Conservation (phyloP, 2,888 invertebrate species). For the Trissoscelio sp. region DNA sequence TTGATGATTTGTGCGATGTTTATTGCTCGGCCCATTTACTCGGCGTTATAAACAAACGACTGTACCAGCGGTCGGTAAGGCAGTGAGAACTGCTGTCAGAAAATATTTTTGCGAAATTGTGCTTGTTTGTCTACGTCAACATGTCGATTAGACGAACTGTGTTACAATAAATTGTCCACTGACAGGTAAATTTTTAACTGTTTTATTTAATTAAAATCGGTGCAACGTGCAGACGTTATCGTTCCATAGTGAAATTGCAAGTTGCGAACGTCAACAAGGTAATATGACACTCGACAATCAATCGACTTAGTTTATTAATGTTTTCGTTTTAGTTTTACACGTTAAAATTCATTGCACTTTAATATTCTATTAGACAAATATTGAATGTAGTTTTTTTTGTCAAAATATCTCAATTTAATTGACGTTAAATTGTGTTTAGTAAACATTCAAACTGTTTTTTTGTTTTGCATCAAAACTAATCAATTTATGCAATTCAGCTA, state of each 20-base stretch:
- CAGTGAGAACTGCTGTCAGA: conserved; percentile 38
- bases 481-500: no score
- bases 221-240: neutral
- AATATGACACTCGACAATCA: conserved; percentile 39
- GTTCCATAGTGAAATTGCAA: neutral
- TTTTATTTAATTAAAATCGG: conserved; percentile 44
- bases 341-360: neutral
- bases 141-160: conserved; percentile 56
- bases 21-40: no score
- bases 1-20: no score
- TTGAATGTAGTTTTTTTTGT: no score
- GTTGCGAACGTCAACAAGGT: conserved; percentile 49
- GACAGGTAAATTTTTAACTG: conserved; percentile 62
- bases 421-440: no score
- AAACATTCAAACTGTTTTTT: no score
- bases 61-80: conserved; percentile 34
- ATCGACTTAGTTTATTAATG: conserved; percentile 17
- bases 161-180: conserved; percentile 48
- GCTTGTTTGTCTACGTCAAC: conserved; percentile 65
- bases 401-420: no score
- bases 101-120: conserved; percentile 39
- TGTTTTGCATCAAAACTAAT: no score
- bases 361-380: no score
- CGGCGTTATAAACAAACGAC: conserved; percentile 39
- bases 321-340: conserved; percentile 14